Evolutionary conservation across 2,113 vertebrate genomes (phyloP).

Genomic region (Aix galericulata): DNA sequence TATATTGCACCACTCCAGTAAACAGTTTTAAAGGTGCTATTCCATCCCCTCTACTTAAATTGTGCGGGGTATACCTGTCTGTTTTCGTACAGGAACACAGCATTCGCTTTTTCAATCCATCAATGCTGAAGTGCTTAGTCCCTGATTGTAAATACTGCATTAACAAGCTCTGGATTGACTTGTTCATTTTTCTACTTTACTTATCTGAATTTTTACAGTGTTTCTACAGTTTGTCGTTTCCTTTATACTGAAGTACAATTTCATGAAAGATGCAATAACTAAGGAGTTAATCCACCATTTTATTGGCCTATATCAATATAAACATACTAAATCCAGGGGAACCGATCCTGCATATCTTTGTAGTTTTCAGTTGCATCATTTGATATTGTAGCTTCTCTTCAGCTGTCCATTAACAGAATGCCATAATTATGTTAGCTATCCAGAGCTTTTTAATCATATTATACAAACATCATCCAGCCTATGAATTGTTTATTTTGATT

Average conservation of each 20-base stretch:
- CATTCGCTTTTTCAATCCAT: background rate
- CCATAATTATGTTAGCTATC: conserved; percentile 7
- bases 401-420: conserved; percentile 17
- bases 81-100: background rate
- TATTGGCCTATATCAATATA: background rate
- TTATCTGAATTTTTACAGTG: background rate
- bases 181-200: background rate
- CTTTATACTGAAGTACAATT: background rate
- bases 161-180: background rate
- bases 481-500: conserved; percentile 42
- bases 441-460: conserved; percentile 41
- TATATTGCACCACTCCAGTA: background rate
- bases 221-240: background rate
- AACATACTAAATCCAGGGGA: background rate
- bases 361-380: background rate
- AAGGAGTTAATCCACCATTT: conserved; percentile 6
- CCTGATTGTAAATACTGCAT: background rate
- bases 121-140: background rate
- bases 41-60: background rate
- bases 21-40: background rate
- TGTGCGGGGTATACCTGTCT: background rate
- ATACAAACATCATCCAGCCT: conserved; percentile 19
- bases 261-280: background rate
- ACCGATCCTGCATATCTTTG: background rate
- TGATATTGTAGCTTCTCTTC: background rate